Conservation (phyloP, 2,113 vertebrate species). For the mouse (Mus musculus) region GRCm39 chr8:59890501-59891000, state of each 20-base stretch:
- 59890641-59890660: too few relatives aligned
- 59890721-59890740: slow-evolving; percentile 30
- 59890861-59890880: background rate
- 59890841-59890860: slow-evolving; percentile 32
- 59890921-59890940: slow-evolving; percentile 28
- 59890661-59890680: slow-evolving; percentile 43
- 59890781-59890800: slow-evolving; percentile 4
- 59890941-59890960: slow-evolving; percentile 8
- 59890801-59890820: slow-evolving; percentile 6
- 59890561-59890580: background rate
- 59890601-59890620: background rate
- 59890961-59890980: slow-evolving; percentile 21
- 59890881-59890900: slow-evolving; percentile 27
- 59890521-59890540: background rate
- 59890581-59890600: background rate
- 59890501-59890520: background rate
- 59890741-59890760: slow-evolving; percentile 40
- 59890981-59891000: background rate
- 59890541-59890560: background rate
- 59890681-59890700: slow-evolving; percentile 35
- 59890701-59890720: slow-evolving; percentile 29
- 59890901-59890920: slow-evolving; percentile 16
- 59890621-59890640: background rate
- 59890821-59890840: background rate
- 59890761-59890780: slow-evolving; percentile 11